A percentile compares a stretch with the other conserved stretches of the same genome.
phyloP scores from a whole-genome alignment of 2,113 vertebrate species.

The Pygathrix nemaeus region DNA sequence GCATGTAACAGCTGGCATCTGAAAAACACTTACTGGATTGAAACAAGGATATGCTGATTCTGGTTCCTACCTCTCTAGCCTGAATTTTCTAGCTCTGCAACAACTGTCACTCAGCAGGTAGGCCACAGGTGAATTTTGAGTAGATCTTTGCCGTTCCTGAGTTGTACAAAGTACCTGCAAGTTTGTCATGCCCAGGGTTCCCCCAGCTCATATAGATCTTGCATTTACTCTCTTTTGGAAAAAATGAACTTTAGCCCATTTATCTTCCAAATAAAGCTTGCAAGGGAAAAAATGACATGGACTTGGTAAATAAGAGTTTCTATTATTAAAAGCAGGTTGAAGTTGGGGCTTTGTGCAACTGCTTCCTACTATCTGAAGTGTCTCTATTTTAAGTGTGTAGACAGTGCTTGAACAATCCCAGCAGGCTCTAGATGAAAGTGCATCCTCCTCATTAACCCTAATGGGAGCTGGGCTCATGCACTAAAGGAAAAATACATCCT shows the following conservation, averaged over 20 bases:
- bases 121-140: background rate
- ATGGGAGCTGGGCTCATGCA: background rate
- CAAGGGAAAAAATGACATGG: background rate
- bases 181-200: background rate
- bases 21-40: background rate
- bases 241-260: slow-evolving; percentile 55
- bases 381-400: slow-evolving; percentile 63
- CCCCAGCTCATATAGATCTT: background rate
- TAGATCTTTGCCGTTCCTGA: background rate
- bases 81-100: background rate
- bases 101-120: background rate
- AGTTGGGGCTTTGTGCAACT: slow-evolving; percentile 46
- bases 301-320: slow-evolving; percentile 71
- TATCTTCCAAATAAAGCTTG: slow-evolving; percentile 69
- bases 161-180: background rate
- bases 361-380: slow-evolving; percentile 58
- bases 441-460: slow-evolving; percentile 31
- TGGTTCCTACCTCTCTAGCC: background rate
- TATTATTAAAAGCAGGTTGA: slow-evolving; percentile 72
- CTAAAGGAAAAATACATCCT: background rate
- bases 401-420: slow-evolving; percentile 49
- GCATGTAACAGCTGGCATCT: background rate
- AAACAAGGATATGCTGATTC: background rate
- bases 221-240: slow-evolving; percentile 47
- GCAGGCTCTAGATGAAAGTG: slow-evolving; percentile 38